Base-by-base conservation (phyloP, 2,888 invertebrate species). In the Plagodis dolabraria region DNA sequence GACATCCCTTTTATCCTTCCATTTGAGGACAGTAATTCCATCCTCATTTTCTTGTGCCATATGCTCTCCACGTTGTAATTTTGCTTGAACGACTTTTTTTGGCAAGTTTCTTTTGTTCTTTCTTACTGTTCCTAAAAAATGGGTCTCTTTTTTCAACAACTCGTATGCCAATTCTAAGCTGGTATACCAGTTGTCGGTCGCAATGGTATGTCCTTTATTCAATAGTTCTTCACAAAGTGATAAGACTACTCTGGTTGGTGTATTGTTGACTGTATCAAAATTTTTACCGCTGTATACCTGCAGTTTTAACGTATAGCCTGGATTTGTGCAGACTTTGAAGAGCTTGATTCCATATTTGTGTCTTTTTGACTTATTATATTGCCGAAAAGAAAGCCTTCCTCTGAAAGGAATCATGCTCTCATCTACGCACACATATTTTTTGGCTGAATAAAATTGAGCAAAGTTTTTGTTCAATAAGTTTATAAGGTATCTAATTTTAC, bases 401-500 rank as follows among this genome's bases (percentile, higher is more conserved):
- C 35, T 35, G 35, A 35, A 35, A 35, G 35, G 35, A 35, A 35
- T 35, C 35, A 35, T 35, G 35, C 35, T 35, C 5, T 35, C 35
- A 35, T 35, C 5, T 35, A 35, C 35, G 7, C 35, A 35, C 6
- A 35, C 5, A 35, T 7, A 35, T 36, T 8, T 5, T 36, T 36
- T 36, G 36, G 36, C 36, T 36, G 36, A 36, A 8, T 36, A 7
- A 36, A 7, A 36, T 36, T 36, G 68, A 60, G 68, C 53, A 62
- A 76, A 74, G 51, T 53, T 72, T 48, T 55, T 65, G 60, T 74
- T 76, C 49, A 76, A 56, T 46, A 60, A 58, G 64, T 74, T 64
- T 53, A 76, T 67, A 49, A 74, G 44, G 49, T 65, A 67, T 69
- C 74, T 66, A 65, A 76, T 72, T 70, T 74, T 74, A 53, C 55